Base-by-base conservation (phyloP, 2,113 vertebrate genomes). In the Promerops cafer region DNA sequence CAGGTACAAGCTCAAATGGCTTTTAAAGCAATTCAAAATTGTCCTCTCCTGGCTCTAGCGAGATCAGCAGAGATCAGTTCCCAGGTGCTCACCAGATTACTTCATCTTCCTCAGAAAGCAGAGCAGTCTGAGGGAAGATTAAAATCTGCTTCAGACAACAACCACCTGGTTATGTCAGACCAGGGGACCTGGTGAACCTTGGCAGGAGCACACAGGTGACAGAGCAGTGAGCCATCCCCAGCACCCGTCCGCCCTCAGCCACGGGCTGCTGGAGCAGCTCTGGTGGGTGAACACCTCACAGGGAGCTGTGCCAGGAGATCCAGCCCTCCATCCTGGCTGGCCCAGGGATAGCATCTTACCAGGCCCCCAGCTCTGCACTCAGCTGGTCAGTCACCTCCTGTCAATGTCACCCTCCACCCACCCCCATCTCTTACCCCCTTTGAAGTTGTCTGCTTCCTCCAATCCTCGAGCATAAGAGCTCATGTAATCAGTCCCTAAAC, bases 191-290 rank as follows among this genome's bases (percentile, higher is more conserved):
- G 9, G 23, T 13, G 16, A 75, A 3, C 9, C 30, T 24, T 16
- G 13, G 28, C 64, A 94, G 63, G 21, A 47, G 45, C 44, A 66
- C 77, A 45, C 33, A 60, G 39, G 30, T 4, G 0, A 6, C 0
- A 0, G 49, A 65, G 37, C 31, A 54, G 18, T 35, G 11, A 49
- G 42, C 33, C 39, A 33, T 22, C 13, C 37, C 47, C 35, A 54
- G 33, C 4, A 2, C 11, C 26, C 42, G 56, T 6, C 35, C 1
- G 0, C 30, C 42, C 44, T 4, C 49, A 47, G 49, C 13, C 49
- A 3, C 0, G 0, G 22, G 35, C 44, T 16, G 47, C 75, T 50
- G 56, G 4, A 16, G 65, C 61, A 82, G 42, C 21, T 1, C 42
- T 2, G 2, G 8, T 22, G 33, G 47, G 26, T 30, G 26, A 40